phyloP scores from a whole-genome alignment of 2,113 vertebrate genomes.

The Thymallus thymallus region DNA sequence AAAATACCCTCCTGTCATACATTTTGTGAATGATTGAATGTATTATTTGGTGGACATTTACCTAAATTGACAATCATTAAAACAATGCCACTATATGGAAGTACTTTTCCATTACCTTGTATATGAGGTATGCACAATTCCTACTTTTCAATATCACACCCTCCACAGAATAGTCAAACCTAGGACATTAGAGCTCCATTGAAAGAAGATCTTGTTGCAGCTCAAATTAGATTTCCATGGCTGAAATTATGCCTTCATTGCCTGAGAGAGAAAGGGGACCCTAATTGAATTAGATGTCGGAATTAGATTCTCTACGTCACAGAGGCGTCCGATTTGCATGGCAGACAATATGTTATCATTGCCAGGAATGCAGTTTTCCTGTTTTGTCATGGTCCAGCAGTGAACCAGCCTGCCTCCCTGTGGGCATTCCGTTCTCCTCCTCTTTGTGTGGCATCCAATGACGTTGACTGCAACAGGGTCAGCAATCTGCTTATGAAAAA shows the following conservation, averaged over 20 bases:
- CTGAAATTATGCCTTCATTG: not conserved
- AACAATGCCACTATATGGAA: not conserved
- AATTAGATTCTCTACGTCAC: conserved; percentile 11
- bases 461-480: not conserved
- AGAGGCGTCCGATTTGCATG: not conserved
- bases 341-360: not conserved
- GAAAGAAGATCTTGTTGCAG: not conserved
- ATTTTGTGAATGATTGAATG: not conserved
- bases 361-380: not conserved
- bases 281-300: conserved; percentile 33
- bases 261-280: not conserved
- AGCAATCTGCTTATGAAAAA: not conserved
- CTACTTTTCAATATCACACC: not conserved
- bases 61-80: not conserved
- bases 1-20: not conserved
- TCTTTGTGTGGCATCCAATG: not conserved
- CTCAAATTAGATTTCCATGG: conserved; percentile 3
- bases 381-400: not conserved
- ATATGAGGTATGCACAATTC: not conserved
- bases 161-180: not conserved
- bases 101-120: not conserved
- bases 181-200: not conserved
- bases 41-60: not conserved
- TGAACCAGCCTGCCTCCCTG: conserved; percentile 7
- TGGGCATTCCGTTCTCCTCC: not conserved